Evolutionary conservation across 2,888 invertebrate species (phyloP).

Genomic region (Troglohyphantes excavatus): DNA sequence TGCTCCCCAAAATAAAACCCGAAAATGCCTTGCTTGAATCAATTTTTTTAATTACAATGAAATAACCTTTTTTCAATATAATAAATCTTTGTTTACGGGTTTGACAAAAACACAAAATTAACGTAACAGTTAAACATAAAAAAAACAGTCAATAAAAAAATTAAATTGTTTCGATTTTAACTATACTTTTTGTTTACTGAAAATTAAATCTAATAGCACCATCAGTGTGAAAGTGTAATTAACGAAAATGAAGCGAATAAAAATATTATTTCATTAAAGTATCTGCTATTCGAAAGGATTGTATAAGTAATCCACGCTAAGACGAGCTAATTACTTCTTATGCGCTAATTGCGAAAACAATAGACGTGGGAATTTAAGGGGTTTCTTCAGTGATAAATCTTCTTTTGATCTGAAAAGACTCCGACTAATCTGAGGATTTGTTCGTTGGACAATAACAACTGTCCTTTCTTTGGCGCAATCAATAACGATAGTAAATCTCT

Average conservation of each 20-base stretch:
- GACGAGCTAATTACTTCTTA: slow-evolving; percentile 38
- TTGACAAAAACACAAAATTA: no score
- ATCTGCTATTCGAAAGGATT: not conserved
- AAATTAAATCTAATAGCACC: not conserved
- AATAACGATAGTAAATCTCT: slow-evolving; percentile 66
- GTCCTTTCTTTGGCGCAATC: slow-evolving; percentile 45
- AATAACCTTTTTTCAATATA: no score
- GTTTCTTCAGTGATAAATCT: slow-evolving; percentile 63
- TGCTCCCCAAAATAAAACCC: no score
- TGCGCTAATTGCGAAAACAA: slow-evolving; percentile 50
- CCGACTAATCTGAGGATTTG: slow-evolving; percentile 72
- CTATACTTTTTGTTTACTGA: not conserved
- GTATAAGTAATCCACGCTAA: slow-evolving; percentile 8
- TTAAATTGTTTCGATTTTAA: no score
- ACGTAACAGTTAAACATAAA: no score
- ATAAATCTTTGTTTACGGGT: no score
- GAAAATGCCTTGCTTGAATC: no score
- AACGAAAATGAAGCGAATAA: not conserved
- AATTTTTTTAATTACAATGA: no score
- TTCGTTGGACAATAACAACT: slow-evolving; percentile 52
- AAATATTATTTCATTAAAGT: not conserved
- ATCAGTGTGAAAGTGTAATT: not conserved
- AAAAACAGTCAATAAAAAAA: no score
- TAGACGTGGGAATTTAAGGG: slow-evolving; percentile 48
- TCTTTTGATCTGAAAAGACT: slow-evolving; percentile 59